Percentiles rank a stretch among this genome's conserved stretches.
Conservation (phyloP, 1,140 invertebrate genomes). For the Leptinotarsa lineolata region DNA sequence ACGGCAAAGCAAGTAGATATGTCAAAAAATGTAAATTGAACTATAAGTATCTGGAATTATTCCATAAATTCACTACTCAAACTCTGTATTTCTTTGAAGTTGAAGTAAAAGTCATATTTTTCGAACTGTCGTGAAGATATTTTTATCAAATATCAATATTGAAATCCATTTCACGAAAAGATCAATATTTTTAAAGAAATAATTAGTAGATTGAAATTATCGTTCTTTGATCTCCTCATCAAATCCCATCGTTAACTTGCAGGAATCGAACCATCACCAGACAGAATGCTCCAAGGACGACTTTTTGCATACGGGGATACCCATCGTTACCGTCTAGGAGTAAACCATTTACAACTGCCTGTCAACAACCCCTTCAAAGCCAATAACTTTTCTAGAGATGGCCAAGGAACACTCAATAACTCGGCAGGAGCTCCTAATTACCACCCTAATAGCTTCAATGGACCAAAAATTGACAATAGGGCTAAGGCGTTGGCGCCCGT, state of each 20-base stretch:
- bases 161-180: too few relatives aligned
- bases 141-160: too few relatives aligned
- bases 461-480: slow-evolving; percentile 68
- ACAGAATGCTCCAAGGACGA: slow-evolving; percentile 88
- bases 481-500: slow-evolving; percentile 60
- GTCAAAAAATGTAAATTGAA: too few relatives aligned
- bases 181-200: too few relatives aligned
- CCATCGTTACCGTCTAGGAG: slow-evolving; percentile 83
- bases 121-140: too few relatives aligned
- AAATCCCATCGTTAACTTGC: neutral
- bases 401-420: slow-evolving; percentile 69
- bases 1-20: too few relatives aligned
- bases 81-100: too few relatives aligned
- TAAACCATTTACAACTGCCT: slow-evolving; percentile 86
- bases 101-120: too few relatives aligned
- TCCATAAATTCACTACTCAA: too few relatives aligned
- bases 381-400: slow-evolving; percentile 84
- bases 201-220: too few relatives aligned
- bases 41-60: too few relatives aligned
- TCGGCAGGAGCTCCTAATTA: slow-evolving; percentile 89
- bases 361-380: slow-evolving; percentile 80
- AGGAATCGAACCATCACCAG: slow-evolving; percentile 82
- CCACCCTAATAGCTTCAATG: slow-evolving; percentile 92
- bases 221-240: too few relatives aligned
- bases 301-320: slow-evolving; percentile 89